phyloP scores from a whole-genome alignment of 2,113 vertebrate species.

The Colinus virginianus region DNA sequence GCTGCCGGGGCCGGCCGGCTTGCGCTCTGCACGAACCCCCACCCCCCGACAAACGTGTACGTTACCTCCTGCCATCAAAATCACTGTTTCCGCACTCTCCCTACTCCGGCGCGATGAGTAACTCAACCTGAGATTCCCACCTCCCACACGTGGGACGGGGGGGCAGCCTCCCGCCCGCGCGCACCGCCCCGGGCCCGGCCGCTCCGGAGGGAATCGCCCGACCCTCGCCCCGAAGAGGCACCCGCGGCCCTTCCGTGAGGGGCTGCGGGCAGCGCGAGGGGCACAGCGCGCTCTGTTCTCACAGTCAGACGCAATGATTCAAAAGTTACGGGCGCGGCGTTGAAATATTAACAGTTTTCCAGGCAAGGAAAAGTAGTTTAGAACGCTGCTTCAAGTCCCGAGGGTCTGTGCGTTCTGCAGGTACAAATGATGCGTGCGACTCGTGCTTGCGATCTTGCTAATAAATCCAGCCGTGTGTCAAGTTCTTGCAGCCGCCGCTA shows the following conservation, averaged over 20 bases:
- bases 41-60: conserved; percentile 6
- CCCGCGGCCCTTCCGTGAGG: background rate
- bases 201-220: accelerated
- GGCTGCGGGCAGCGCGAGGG: background rate
- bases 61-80: conserved; percentile 35
- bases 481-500: background rate
- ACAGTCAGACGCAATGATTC: background rate
- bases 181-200: background rate
- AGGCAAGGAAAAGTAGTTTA: background rate
- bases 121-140: conserved; percentile 55
- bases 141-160: conserved; percentile 27
- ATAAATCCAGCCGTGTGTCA: background rate
- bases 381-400: background rate
- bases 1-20: background rate
- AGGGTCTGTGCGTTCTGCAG: background rate
- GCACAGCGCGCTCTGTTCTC: background rate
- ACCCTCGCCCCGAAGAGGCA: background rate
- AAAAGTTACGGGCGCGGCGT: background rate
- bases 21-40: background rate
- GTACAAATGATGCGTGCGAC: background rate
- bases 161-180: background rate
- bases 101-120: conserved; percentile 53
- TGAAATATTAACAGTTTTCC: background rate
- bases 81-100: conserved; percentile 16
- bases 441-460: background rate